Conservation (phyloP, 2,113 vertebrate genomes). For the Arvicanthis niloticus region DNA sequence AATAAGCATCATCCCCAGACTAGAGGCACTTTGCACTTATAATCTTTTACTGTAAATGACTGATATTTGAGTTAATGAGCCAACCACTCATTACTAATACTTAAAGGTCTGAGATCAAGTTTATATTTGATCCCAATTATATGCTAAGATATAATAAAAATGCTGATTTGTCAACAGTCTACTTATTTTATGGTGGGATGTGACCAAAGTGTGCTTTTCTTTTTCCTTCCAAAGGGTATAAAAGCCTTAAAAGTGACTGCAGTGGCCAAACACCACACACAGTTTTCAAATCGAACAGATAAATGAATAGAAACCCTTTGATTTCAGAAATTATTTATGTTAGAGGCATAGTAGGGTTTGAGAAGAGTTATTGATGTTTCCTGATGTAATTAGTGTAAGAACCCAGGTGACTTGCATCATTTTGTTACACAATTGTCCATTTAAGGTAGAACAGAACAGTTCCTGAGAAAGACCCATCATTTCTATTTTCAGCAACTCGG, state of each 20-base stretch:
- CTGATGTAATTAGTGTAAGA: slow-evolving; percentile 4
- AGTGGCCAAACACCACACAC: background rate
- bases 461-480: background rate
- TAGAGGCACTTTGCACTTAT: background rate
- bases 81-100: background rate
- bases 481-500: background rate
- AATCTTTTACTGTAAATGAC: background rate
- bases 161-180: background rate
- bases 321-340: background rate
- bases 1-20: background rate
- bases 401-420: background rate
- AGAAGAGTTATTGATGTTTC: background rate
- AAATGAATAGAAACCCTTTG: background rate
- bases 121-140: background rate
- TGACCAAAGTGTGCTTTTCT: background rate
- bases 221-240: background rate
- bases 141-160: background rate
- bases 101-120: background rate
- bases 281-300: background rate
- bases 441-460: background rate
- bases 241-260: background rate
- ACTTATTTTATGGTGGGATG: background rate
- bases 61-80: background rate
- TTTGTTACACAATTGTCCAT: background rate
- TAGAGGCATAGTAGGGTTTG: background rate